Evolutionary conservation across 2,113 vertebrate genomes (phyloP).

Genomic region (Nematolebias whitei): DNA sequence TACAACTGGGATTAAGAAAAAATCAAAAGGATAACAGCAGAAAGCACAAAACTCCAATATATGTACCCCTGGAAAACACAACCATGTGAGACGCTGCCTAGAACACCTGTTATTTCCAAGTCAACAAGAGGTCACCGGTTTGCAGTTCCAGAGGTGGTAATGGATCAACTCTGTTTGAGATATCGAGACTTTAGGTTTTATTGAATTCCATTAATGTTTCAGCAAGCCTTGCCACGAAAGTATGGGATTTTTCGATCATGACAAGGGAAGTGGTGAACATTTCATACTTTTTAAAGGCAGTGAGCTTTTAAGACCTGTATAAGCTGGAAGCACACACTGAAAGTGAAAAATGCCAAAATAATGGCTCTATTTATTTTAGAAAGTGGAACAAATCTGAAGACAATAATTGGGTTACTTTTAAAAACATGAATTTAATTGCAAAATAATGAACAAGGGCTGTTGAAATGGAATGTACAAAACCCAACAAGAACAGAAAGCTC

Average conservation of each 20-base stretch:
- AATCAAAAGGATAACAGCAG: not conserved
- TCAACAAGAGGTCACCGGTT: slow-evolving; percentile 18
- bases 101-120: slow-evolving; percentile 6
- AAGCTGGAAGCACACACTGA: not conserved
- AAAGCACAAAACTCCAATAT: not conserved
- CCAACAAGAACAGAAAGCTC: no score
- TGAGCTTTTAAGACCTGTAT: not conserved
- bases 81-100: not conserved
- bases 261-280: not conserved
- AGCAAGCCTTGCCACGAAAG: not conserved
- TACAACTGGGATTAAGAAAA: not conserved
- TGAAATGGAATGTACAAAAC: no score
- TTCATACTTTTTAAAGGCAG: not conserved
- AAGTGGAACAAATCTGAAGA: not conserved
- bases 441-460: no score
- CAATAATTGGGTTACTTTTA: not conserved
- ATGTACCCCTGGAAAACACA: not conserved
- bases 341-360: not conserved
- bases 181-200: slow-evolving; percentile 18
- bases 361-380: not conserved
- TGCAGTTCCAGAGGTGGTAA: not conserved
- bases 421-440: no score
- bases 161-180: slow-evolving; percentile 22
- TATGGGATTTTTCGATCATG: not conserved
- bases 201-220: slow-evolving; percentile 20